Evolutionary conservation across 2,888 invertebrate genomes (phyloP).

Genomic region (Trissolcus brochymenae): DNA sequence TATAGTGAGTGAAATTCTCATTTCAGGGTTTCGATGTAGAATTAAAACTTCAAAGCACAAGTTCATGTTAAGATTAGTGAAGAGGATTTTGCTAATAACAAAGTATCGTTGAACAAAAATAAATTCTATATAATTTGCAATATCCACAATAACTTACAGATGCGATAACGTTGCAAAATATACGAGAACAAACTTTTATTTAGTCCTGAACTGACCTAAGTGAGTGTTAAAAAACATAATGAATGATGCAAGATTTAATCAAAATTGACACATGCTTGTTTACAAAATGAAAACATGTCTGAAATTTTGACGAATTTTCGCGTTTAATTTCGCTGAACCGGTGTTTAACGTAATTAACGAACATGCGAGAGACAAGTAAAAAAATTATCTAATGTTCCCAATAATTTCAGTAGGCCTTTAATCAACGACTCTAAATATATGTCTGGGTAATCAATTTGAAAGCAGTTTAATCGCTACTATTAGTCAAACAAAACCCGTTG

Average conservation of each 20-base stretch:
- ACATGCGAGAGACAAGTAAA: constrained; percentile 3
- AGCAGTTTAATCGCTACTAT: constrained; percentile 5
- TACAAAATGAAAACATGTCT: neutral
- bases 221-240: neutral
- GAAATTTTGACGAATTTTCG: neutral
- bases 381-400: constrained; percentile 4
- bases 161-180: too few species aligned
- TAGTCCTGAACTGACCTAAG: neutral
- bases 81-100: too few species aligned
- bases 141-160: too few species aligned
- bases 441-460: constrained; percentile 7
- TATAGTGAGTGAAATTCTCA: too few species aligned
- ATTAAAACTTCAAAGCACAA: too few species aligned
- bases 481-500: neutral
- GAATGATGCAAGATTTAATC: neutral
- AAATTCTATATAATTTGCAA: too few species aligned
- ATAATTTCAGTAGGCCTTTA: constrained; percentile 11
- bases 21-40: too few species aligned
- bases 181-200: too few species aligned
- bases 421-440: constrained; percentile 8
- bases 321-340: neutral
- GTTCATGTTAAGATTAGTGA: too few species aligned
- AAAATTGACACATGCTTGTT: neutral
- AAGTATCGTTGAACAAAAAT: too few species aligned
- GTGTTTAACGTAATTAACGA: constrained; percentile 3